A percentile compares a stretch with the other conserved stretches of the same genome.
Conservation (phyloP, 2,888 invertebrate genomes). For the Rhogogaster chlorosoma region DNA sequence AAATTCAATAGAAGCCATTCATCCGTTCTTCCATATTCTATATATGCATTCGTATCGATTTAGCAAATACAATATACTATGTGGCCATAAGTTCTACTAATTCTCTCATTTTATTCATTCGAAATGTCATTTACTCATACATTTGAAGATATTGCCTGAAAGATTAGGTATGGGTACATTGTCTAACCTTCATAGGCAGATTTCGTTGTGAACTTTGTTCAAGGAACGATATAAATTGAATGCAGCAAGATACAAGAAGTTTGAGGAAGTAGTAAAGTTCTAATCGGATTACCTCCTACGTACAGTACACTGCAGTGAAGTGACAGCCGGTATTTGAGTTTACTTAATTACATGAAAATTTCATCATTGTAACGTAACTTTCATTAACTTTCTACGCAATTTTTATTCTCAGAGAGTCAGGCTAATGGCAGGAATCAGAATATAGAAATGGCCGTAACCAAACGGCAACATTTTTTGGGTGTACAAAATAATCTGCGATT, state of each 20-base stretch:
- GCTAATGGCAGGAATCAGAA: not conserved
- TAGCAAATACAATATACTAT: not conserved
- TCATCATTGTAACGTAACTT: not conserved
- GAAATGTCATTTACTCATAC: not conserved
- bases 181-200: not conserved
- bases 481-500: not conserved
- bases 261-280: not conserved
- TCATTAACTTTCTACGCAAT: not conserved
- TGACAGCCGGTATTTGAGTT: not conserved
- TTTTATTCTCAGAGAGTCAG: not conserved
- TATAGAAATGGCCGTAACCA: too few relatives aligned
- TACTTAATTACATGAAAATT: constrained; percentile 17
- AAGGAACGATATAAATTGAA: constrained; percentile 10
- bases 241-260: not conserved
- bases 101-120: not conserved
- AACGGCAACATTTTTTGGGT: too few relatives aligned
- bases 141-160: not conserved
- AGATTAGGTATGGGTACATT: not conserved
- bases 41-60: not conserved
- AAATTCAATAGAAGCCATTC: constrained; percentile 1
- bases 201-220: not conserved
- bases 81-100: not conserved
- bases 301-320: not conserved
- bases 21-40: not conserved
- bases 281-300: constrained; percentile 3